Evolutionary conservation across 2,888 invertebrate genomes (phyloP), one percentile per base, ranked within the genome.

Genomic region (Pyrgus malvae): DNA sequence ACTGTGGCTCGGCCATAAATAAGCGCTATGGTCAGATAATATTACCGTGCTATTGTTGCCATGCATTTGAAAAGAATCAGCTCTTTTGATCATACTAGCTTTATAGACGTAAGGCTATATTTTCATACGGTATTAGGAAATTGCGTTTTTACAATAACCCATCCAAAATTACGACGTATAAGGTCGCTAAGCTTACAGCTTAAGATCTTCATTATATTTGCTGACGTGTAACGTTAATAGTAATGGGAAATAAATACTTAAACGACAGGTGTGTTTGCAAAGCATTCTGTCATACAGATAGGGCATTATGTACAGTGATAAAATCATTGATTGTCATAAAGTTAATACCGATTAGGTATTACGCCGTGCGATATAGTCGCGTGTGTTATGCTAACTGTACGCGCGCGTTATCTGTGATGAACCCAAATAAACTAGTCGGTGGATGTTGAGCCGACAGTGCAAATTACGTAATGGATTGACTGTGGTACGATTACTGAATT

Each of bases 201-300:
- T 3, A 11, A 3, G 0, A 11, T 1, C 27, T n/a, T n/a, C n/a
- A n/a, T n/a, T n/a, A n/a, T n/a, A n/a, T n/a, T n/a, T n/a, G n/a
- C n/a, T 1, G 7, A 14, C 12, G 12, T 31, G 33, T 14, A 33
- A 33, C 12, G 33, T 33, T 33, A 2, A 33, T 2, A 33, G 9
- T 33, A 50, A 33, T 50, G 50, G 41, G 50, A 50, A 50, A 42
- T 42, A 50, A 42, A 50, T 50, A 42, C 25, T 17, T 2, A 17
- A 31, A 9, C 9, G 33, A 17, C 50, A 50, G 50, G 50, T 50
- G 50, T 50, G 40, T 41, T 50, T 25, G 41, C 16, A 16, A 50
- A 41, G 50, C 33, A 50, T 31, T 25, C 40, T 31, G 49, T 50
- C 33, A 33, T 35, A 42, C 11, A 42, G 50, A 50, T 50, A 50